Evolutionary conservation across 2,113 vertebrate species (phyloP).

Genomic region (Aplodontia rufa): DNA sequence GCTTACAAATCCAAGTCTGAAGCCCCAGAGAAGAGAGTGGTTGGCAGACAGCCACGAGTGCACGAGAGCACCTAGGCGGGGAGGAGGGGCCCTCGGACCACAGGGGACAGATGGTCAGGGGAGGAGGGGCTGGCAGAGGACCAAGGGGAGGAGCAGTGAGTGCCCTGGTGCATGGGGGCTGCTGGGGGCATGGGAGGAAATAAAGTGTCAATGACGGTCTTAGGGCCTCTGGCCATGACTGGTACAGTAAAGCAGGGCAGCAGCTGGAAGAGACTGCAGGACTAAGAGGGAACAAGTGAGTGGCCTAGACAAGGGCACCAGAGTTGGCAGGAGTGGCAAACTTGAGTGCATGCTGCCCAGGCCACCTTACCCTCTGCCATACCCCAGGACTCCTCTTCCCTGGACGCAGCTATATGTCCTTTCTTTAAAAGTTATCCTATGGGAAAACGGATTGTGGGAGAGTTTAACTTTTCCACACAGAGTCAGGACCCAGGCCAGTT

Average conservation of each 20-base stretch:
- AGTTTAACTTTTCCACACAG: too few relatives aligned
- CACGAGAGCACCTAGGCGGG: neutral
- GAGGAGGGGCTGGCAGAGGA: neutral
- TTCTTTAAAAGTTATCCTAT: neutral
- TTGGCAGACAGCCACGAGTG: neutral
- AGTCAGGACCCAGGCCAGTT: neutral
- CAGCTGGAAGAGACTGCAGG: neutral
- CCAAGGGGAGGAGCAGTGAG: neutral
- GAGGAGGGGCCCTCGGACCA: too few relatives aligned
- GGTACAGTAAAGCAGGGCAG: neutral
- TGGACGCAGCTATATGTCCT: neutral
- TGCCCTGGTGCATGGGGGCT: neutral
- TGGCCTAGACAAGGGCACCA: neutral
- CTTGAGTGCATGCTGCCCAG: neutral
- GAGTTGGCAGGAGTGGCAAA: neutral
- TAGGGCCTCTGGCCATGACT: neutral
- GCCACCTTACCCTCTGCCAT: neutral
- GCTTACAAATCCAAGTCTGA: neutral
- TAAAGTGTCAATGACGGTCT: neutral
- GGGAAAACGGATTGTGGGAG: neutral
- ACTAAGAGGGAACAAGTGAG: neutral
- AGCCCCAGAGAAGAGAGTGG: neutral
- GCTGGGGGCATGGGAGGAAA: neutral
- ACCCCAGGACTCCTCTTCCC: neutral
- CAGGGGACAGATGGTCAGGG: fast-evolving